Evolutionary conservation across 2,888 invertebrate genomes (phyloP), one percentile per base, ranked within the genome.

Genomic region (Parascotia fuliginaria): DNA sequence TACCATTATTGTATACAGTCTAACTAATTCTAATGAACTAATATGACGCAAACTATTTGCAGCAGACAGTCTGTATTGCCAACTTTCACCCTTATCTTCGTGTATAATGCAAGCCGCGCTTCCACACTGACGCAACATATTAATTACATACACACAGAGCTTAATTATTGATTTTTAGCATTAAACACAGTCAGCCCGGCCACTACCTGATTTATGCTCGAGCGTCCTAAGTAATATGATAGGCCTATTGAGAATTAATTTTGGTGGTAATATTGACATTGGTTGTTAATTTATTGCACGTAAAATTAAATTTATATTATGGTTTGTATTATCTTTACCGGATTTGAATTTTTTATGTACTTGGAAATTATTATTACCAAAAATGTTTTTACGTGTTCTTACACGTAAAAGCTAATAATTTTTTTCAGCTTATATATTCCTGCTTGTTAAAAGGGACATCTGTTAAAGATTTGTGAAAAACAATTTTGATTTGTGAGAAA

Each of bases 81-180:
- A 85, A 85, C 85, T 85, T 85, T 80, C 81, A 81, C 60, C 69
- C 56, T 82, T 81, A 82, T 79, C 75, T 72, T 73, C 75, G 71
- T 83, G 69, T 79, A 85, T 88, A 87, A 85, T 83, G 80, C 77
- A 83, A 57, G 75, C 70, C 60, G 65, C 68, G 70, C 66, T 57
- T 62, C 73, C 61, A 75, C 75, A 73, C 70, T 71, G 72, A 60
- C 57, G 60, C 73, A 78, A 69, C 77, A 79, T 87, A 89, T 91
- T 91, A 90, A 91, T 90, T 89, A 90, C 89, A 86, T 85, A 85
- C 86, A 83, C 81, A 59, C 51, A 56, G 41, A 56, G 85, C 77
- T 89, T 89, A 87, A 90, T 89, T 91, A 91, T 91, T 89, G 91
- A 91, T 91, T 91, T 91, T 91, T 89, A 84, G 84, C 73, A 85